Base-by-base conservation (phyloP, 1,140 invertebrate genomes). In the Ostrea edulis region DNA sequence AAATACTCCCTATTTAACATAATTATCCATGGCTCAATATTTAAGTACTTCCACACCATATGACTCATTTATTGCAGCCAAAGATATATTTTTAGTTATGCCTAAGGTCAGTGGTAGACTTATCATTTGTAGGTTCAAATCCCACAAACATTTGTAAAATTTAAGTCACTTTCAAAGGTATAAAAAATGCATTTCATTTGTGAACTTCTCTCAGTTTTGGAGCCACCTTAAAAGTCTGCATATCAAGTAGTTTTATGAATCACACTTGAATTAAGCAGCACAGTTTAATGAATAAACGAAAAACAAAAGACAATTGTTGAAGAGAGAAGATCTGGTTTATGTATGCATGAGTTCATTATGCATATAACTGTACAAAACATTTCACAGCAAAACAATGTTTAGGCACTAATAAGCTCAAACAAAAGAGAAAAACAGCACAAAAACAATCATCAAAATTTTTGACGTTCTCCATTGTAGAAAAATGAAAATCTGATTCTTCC, bases 331-430 rank as follows among this genome's bases (percentile, higher is more conserved):
- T 77, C 68, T 77, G 68, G 29, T 77, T 77, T 77, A 77, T 77
- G 68, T 77, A 77, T 71, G 68, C 68, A 71, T 29, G 68, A 77
- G 29, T 77, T 77, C 68, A 77, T 77, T 77, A 77, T 77, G 68
- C 68, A 77, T 77, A 25, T 77, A 77, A 77, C 68, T 77, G 68
- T 44, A 77, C 68, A 77, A 77, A 77, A 77, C 25, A 77, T 14
- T 77, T 77, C 68, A 77, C 68, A 77, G 68, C 68, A 77, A 77
- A 77, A 77, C 29, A 2, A 25, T 77, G 68, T 77, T 22, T 25
- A 77, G 68, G 68, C 68, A 77, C 68, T 77, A 77, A 77, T 77
- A 77, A 77, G 68, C 68, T 77, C 68, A 77, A 62, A 35, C 25
- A 77, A 77, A 22, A 71, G 29, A 77, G 65, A 77, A 62, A 62